These are phyloP conservation scores for Drosophila sechellia DNA, from an alignment of 1,140 invertebrate genomes.

Conservation along the genomic window DNA sequence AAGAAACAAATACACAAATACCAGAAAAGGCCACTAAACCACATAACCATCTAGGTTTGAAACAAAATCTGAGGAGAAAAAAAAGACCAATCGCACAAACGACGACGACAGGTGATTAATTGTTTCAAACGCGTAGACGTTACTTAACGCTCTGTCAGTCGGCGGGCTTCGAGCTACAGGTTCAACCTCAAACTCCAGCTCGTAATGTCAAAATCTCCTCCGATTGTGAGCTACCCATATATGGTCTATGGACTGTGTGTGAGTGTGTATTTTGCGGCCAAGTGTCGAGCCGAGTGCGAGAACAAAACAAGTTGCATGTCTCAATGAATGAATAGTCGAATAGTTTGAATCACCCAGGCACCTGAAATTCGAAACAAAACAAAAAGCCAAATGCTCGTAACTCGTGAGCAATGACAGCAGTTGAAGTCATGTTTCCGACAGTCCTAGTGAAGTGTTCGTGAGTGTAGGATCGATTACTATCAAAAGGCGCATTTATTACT, in stretches of 20 bases:
- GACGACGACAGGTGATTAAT: constrained; percentile 82
- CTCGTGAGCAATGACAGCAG: constrained; percentile 77
- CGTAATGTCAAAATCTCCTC: constrained; percentile 72
- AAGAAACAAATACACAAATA: constrained; percentile 49
- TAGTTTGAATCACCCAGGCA: constrained; percentile 77
- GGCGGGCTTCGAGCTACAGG: constrained; percentile 35
- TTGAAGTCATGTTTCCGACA: constrained; percentile 68
- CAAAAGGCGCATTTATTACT: no score
- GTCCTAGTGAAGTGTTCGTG: constrained; percentile 17
- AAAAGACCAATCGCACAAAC: constrained; percentile 62
- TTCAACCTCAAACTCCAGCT: constrained; percentile 45
- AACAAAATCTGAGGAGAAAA: constrained; percentile 40
- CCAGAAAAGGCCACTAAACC: constrained; percentile 58
- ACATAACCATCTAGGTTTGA: constrained; percentile 58
- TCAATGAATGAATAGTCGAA: constrained; percentile 75
- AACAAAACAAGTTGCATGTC: constrained; percentile 78
- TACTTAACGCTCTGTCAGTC: constrained; percentile 70
- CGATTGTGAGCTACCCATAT: constrained; percentile 49
- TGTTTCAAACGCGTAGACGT: constrained; percentile 78
- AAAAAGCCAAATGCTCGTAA: constrained; percentile 58
- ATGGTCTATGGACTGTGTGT: constrained; percentile 45
- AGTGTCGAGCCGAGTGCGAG: constrained; percentile 65
- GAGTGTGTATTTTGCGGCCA: constrained; percentile 45
- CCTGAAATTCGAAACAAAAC: constrained; percentile 80
- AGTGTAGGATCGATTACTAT: background rate